A percentile compares a stretch with the other conserved stretches of the same genome.
Evolutionary conservation across 2,113 vertebrate species (phyloP).

Genomic region (Gallinago media): DNA sequence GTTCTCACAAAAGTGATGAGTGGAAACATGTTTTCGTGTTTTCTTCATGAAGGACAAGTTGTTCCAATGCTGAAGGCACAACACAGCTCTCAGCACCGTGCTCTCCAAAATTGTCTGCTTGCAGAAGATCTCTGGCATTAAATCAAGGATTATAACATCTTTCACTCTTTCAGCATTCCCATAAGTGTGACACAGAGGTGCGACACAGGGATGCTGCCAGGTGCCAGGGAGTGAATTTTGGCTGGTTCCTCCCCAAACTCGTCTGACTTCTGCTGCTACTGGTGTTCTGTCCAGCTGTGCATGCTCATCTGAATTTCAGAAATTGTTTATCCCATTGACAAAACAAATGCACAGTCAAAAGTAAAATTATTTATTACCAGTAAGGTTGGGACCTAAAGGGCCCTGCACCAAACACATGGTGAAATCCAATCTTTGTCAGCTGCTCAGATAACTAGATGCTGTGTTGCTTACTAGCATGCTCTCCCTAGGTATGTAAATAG

Average conservation of each 20-base stretch:
- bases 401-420: background rate
- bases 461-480: background rate
- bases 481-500: background rate
- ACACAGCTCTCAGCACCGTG: background rate
- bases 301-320: background rate
- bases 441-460: background rate
- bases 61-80: background rate
- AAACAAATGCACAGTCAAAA: background rate
- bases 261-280: background rate
- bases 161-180: background rate
- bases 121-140: background rate
- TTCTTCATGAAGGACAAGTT: background rate
- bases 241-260: background rate
- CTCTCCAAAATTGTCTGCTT: background rate
- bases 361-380: background rate
- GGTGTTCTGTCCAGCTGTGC: background rate
- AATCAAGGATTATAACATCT: background rate
- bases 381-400: background rate
- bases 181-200: background rate
- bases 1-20: background rate
- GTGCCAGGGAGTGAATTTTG: background rate
- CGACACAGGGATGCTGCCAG: background rate
- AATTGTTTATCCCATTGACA: background rate
- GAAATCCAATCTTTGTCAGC: background rate
- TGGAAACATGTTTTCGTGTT: background rate